Conservation (phyloP, 2,113 vertebrate species). For the Sakesphorus luctuosus region DNA sequence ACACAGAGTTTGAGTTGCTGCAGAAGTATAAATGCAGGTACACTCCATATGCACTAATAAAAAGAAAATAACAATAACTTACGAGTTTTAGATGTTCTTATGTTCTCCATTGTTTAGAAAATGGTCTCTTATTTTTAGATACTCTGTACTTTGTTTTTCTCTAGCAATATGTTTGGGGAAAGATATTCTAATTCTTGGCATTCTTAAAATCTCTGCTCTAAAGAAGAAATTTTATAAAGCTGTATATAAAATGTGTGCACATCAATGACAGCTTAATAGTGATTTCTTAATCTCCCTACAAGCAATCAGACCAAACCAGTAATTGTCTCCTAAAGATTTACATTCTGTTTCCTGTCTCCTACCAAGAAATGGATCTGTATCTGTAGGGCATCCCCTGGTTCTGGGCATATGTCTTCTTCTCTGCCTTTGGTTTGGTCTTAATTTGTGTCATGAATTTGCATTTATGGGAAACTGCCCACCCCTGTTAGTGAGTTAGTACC, state of each 20-base stretch:
- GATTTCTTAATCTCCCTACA: not conserved
- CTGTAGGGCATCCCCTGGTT: not conserved
- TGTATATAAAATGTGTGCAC: not conserved
- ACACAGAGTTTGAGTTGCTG: not conserved
- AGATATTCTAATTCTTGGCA: not conserved
- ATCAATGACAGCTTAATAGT: not conserved
- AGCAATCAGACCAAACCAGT: not conserved
- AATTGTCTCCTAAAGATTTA: not conserved
- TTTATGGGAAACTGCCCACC: not conserved
- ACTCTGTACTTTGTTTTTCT: not conserved
- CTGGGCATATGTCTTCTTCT: not conserved
- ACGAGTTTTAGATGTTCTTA: not conserved
- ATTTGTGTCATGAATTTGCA: not conserved
- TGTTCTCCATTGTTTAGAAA: not conserved
- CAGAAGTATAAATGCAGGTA: not conserved
- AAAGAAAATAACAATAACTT: not conserved
- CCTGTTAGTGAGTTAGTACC: not conserved
- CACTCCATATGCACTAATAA: not conserved
- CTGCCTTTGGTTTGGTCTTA: not conserved
- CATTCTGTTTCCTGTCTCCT: not conserved
- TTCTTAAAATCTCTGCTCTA: not conserved
- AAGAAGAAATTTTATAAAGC: not conserved
- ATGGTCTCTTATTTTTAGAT: not conserved
- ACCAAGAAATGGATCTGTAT: not conserved
- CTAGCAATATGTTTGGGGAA: not conserved